Evolutionary conservation across 2,113 vertebrate genomes (phyloP).

Genomic region (Pipa parva): DNA sequence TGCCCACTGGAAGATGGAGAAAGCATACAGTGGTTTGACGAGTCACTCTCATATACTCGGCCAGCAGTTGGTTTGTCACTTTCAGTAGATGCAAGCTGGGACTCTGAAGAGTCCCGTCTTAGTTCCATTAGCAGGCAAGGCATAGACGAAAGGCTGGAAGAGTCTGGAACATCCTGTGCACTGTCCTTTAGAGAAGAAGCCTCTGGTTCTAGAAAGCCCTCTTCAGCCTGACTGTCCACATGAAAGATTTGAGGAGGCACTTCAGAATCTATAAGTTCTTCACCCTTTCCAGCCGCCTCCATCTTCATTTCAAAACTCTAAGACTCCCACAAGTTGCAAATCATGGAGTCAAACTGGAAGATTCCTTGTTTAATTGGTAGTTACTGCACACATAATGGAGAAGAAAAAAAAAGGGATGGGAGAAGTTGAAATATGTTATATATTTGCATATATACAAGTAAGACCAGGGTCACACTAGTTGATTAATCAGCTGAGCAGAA

Average conservation of each 20-base stretch:
- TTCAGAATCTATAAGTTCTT: slow-evolving; percentile 79
- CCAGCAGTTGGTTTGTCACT: slow-evolving; percentile 69
- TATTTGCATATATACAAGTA: too few species aligned
- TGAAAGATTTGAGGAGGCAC: slow-evolving; percentile 69
- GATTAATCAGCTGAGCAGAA: too few species aligned
- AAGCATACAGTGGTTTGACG: slow-evolving; percentile 91
- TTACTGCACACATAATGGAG: neutral
- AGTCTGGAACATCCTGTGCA: slow-evolving; percentile 62
- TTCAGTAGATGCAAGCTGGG: slow-evolving; percentile 78
- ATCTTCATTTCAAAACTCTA: slow-evolving; percentile 86
- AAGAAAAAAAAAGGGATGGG: neutral
- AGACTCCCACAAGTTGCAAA: slow-evolving; percentile 60
- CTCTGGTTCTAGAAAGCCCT: slow-evolving; percentile 70
- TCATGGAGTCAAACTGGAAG: slow-evolving; percentile 60
- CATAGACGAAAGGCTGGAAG: slow-evolving; percentile 81
- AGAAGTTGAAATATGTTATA: too few species aligned
- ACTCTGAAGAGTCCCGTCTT: slow-evolving; percentile 84
- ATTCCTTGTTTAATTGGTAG: neutral
- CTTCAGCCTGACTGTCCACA: slow-evolving; percentile 64
- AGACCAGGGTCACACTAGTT: too few species aligned
- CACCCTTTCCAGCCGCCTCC: slow-evolving; percentile 85
- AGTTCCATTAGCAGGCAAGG: slow-evolving; percentile 94
- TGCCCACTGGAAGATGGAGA: slow-evolving; percentile 96
- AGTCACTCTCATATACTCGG: slow-evolving; percentile 86
- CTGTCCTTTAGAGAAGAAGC: slow-evolving; percentile 68